A percentile compares a stretch with the other conserved stretches of the same genome.
phyloP scores from a whole-genome alignment of 2,797 vertebrate species.

The Argya squamiceps region DNA sequence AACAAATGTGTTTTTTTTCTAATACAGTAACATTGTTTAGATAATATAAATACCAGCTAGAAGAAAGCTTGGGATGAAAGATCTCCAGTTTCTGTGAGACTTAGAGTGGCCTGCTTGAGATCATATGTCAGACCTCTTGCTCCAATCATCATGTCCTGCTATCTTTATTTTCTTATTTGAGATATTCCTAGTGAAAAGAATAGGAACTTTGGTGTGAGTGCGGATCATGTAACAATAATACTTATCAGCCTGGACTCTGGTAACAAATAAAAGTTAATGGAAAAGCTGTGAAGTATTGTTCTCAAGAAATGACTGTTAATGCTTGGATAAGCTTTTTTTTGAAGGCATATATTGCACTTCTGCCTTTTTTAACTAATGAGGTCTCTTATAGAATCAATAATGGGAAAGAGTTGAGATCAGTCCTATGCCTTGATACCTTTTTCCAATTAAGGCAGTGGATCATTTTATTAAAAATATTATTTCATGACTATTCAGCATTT shows the following conservation, averaged over 20 bases:
- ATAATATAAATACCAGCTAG: background rate
- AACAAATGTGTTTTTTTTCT: background rate
- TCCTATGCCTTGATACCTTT: slow-evolving; percentile 2
- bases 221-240: background rate
- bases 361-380: slow-evolving; percentile 3
- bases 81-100: background rate
- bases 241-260: background rate
- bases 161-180: background rate
- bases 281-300: background rate
- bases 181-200: background rate
- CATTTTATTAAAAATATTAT: slow-evolving; percentile 28
- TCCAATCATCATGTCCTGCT: background rate
- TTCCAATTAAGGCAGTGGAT: slow-evolving; percentile 21
- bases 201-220: background rate
- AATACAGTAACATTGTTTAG: background rate
- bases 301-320: background rate
- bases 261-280: background rate
- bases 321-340: background rate
- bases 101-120: background rate
- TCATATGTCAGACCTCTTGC: background rate
- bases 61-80: background rate
- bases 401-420: background rate
- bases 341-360: background rate
- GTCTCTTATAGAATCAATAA: slow-evolving; percentile 26
- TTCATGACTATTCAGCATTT: slow-evolving; percentile 38